Evolutionary conservation across 92 coral and sea anemone species (phyloP), one percentile per base, ranked within the genome.

Genomic region (Virgularia gustaviana): DNA sequence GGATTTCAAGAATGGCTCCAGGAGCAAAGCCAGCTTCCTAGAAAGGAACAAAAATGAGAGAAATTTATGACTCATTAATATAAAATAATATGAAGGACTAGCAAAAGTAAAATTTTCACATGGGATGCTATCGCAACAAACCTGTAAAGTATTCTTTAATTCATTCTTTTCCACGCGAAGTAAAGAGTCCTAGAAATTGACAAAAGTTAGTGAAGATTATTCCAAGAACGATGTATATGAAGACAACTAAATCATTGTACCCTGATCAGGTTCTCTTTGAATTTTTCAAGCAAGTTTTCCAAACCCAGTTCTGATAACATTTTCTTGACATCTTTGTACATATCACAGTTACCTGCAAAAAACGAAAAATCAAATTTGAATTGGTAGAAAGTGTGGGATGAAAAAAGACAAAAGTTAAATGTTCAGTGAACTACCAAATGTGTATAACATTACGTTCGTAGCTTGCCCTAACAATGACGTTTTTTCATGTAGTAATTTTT

Each of bases 21-120:
- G 96, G 97, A 38, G 97, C 89, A 74, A 91, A 91, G 0, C 83
- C 86, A 1, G 97, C 97, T 58, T 91, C 97, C 97, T 91, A 60
- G 1, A 44, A 67, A 64, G 58, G 2, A 58, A 28, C 31, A 9
- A 52, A 61, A 42, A 45, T 23, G 24, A 9, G n/a, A 8, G 9
- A 44, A 63, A 18, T 15, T 20, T n/a, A 15, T 59, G 8, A 52
- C 37, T 16, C 25, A 22, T 9, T 20, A 12, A 22, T 27, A 36
- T 24, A 2, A 22, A 27, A 6, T 13, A 35, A 20, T 9, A 23
- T n/a, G 19, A 43, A 1, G 35, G 0, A 70, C 9, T 19, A 49
- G 23, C 42, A 43, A 31, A 70, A 19, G 9, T 18, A 42, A 11
- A 11, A 11, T 43, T 11, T 43, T n/a, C 49, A 43, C 12, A 43